Evolutionary conservation across 2,113 vertebrate genomes (phyloP).

Genomic region (Mirounga angustirostris): DNA sequence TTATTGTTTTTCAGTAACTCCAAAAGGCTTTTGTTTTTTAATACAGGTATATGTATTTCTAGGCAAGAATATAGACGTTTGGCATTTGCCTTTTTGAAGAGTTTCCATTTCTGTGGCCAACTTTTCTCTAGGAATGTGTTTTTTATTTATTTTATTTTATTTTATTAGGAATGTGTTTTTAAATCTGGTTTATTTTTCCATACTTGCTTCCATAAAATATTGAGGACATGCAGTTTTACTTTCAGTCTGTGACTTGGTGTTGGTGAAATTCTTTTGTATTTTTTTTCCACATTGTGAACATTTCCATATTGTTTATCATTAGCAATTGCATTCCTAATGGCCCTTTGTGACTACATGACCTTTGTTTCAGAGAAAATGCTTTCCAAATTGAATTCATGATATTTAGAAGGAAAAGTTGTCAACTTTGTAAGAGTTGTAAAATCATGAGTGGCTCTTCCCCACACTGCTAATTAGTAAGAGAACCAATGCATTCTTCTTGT

Average conservation of each 20-base stretch:
- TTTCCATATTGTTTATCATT: conserved; percentile 52
- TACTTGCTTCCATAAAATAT: conserved; percentile 66
- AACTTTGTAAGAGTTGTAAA: conserved; percentile 59
- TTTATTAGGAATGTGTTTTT: background rate
- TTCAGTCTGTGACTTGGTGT: conserved; percentile 59
- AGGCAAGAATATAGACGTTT: background rate
- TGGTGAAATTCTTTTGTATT: conserved; percentile 45
- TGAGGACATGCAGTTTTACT: conserved; percentile 57
- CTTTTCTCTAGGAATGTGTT: background rate
- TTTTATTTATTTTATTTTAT: background rate
- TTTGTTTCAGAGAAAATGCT: conserved; percentile 70
- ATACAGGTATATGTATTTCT: background rate
- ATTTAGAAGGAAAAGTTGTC: conserved; percentile 56
- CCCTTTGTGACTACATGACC: background rate
- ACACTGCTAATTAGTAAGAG: background rate
- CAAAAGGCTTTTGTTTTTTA: background rate
- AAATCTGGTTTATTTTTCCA: background rate
- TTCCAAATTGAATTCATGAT: conserved; percentile 69
- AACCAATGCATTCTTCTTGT: background rate
- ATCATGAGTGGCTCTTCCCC: conserved; percentile 42
- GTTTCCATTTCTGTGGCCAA: conserved; percentile 10
- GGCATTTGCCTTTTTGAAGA: background rate
- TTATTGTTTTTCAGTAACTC: background rate
- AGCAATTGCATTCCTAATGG: conserved; percentile 53
- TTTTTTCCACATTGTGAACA: conserved; percentile 51